These are phyloP conservation scores for Tinea pellionella DNA, from an alignment of 2,888 invertebrate genomes.

Conservation along the genomic window DNA sequence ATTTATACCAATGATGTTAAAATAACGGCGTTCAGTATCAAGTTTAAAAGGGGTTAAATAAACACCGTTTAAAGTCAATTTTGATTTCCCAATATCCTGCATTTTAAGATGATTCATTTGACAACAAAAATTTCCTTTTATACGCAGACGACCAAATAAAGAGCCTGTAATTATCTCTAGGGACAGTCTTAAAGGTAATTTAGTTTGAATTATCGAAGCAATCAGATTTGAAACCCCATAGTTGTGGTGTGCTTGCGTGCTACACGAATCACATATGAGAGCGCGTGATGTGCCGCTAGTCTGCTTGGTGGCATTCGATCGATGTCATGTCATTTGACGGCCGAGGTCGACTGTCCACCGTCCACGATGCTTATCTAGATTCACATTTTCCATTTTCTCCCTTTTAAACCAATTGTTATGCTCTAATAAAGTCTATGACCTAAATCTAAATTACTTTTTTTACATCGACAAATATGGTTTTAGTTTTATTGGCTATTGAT, in stretches of 20 bases:
- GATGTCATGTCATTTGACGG: constrained; percentile 59
- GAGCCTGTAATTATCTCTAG: neutral
- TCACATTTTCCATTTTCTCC: constrained; percentile 43
- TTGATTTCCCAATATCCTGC: neutral
- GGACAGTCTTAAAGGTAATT: neutral
- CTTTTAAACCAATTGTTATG: constrained; percentile 40
- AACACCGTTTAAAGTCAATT: too few relatives aligned
- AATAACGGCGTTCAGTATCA: neutral
- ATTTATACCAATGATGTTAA: constrained; percentile 14
- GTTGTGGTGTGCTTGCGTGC: constrained; percentile 31
- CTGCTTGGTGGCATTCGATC: constrained; percentile 31
- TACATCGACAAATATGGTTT: neutral
- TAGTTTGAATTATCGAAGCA: constrained; percentile 1
- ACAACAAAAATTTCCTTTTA: neutral
- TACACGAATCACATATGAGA: constrained; percentile 18
- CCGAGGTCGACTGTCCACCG: constrained; percentile 57
- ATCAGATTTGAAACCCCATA: neutral
- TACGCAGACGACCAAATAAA: neutral
- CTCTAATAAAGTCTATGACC: constrained; percentile 53
- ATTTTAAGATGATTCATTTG: neutral
- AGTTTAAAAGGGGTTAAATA: neutral
- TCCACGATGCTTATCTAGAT: constrained; percentile 65
- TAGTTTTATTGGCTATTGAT: neutral
- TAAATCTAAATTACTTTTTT: constrained; percentile 29
- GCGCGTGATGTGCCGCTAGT: constrained; percentile 44